A percentile compares a stretch with the other conserved stretches of the same genome.
These are phyloP conservation scores for Quadroppia sp. DNA, from an alignment of 2,888 invertebrate genomes.

Conservation along the genomic window DNA sequence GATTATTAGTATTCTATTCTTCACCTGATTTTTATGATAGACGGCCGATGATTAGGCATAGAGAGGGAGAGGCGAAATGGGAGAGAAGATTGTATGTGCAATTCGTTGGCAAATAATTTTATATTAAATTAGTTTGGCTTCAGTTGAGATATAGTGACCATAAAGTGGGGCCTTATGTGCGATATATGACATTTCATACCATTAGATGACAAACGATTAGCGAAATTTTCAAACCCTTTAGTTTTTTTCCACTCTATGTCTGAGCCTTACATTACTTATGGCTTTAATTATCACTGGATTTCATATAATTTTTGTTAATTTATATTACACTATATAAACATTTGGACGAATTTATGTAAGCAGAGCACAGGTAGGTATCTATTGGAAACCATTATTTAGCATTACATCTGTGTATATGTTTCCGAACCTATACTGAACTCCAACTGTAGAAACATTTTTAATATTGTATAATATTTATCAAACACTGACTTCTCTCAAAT, in stretches of 20 bases:
- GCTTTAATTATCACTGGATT: background rate
- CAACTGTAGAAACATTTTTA: background rate
- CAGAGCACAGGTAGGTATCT: slow-evolving; percentile 27
- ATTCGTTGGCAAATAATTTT: background rate
- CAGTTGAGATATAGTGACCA: background rate
- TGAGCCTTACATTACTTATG: background rate
- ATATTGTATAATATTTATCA: background rate
- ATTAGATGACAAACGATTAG: too few relatives aligned
- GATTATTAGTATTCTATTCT: slow-evolving; percentile 35
- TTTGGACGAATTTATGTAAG: slow-evolving; percentile 15
- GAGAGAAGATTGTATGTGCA: background rate
- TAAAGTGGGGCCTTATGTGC: background rate
- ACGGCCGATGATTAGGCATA: background rate
- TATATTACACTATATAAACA: slow-evolving; percentile 17
- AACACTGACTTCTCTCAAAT: background rate
- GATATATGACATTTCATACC: too few relatives aligned
- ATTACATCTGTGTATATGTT: background rate
- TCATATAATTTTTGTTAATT: background rate
- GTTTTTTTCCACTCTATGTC: background rate
- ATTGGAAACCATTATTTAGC: slow-evolving; percentile 22
- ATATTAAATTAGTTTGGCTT: slow-evolving; percentile 10
- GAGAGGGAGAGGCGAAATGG: background rate
- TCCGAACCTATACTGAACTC: background rate
- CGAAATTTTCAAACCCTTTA: background rate
- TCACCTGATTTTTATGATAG: background rate